phyloP scores from a whole-genome alignment of 2,797 vertebrate species.

The Eulemur coronatus region DNA sequence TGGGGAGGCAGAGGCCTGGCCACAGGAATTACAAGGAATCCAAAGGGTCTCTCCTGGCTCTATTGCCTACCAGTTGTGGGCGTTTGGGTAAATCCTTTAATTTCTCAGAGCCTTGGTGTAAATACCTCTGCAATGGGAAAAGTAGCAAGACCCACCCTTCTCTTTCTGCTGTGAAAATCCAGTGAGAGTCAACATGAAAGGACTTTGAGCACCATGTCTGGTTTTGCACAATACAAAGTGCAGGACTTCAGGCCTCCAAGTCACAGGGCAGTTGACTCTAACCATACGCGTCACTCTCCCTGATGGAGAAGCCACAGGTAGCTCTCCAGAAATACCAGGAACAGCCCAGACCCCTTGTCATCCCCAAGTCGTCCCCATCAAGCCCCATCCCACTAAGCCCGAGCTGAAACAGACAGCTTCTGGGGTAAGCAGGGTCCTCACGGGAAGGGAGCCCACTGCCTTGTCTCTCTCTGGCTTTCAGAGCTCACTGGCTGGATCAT shows the following conservation, averaged over 20 bases:
- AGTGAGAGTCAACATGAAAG: background rate
- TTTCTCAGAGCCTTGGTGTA: background rate
- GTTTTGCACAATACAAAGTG: background rate
- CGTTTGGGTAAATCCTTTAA: background rate
- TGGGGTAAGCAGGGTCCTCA: background rate
- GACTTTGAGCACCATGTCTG: background rate
- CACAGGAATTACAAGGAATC: background rate
- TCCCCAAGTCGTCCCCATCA: background rate
- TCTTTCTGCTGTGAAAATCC: background rate
- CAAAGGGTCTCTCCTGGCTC: background rate
- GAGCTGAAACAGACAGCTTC: background rate
- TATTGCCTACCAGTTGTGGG: background rate
- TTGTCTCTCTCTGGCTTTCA: background rate
- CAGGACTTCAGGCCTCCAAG: background rate
- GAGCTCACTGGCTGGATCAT: background rate
- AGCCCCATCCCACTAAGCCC: background rate
- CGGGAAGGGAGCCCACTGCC: background rate
- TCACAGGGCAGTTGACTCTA: background rate
- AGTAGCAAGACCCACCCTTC: background rate
- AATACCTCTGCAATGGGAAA: background rate
- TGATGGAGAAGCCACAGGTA: background rate
- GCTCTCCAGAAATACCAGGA: background rate
- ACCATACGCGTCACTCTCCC: background rate
- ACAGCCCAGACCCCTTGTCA: background rate
- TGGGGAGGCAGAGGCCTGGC: background rate